Conservation (phyloP, 2,888 invertebrate species). For the Zhuqinia jingwanae region DNA sequence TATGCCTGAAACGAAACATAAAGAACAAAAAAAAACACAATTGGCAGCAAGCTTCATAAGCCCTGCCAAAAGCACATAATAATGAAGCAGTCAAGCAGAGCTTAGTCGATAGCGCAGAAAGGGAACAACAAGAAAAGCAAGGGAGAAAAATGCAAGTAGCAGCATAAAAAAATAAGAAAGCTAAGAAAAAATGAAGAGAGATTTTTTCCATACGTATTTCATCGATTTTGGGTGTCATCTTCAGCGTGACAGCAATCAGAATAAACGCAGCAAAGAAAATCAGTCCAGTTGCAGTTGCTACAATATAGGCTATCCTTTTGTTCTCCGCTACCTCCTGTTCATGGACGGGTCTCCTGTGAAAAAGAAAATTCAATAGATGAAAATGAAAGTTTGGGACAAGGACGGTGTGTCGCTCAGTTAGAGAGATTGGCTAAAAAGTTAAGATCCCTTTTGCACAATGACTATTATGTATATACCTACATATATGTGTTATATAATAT, state of each 20-base stretch:
- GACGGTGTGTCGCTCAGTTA: constrained; percentile 22
- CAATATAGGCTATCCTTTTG: constrained; percentile 72
- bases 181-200: constrained; percentile 21
- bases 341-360: constrained; percentile 67
- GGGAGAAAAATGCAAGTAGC: constrained; percentile 1
- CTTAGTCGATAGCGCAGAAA: constrained; percentile 17
- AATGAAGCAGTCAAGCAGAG: constrained; percentile 55
- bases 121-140: constrained; percentile 40
- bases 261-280: constrained; percentile 75
- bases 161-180: not conserved
- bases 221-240: constrained; percentile 77
- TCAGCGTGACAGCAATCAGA: constrained; percentile 75
- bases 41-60: constrained; percentile 52
- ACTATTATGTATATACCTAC: not conserved
- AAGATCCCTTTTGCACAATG: not conserved
- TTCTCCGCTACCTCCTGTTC: constrained; percentile 73
- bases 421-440: constrained; percentile 58
- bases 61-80: constrained; percentile 58
- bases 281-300: constrained; percentile 72
- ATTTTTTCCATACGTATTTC: constrained; percentile 73
- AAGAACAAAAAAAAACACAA: constrained; percentile 44
- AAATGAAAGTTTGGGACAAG: constrained; percentile 47
- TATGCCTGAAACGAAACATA: not conserved
- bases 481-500: no score
- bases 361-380: constrained; percentile 60